These are phyloP conservation scores for Porites lobata DNA, from an alignment of 92 coral and sea anemone genomes.

Conservation along the genomic window DNA sequence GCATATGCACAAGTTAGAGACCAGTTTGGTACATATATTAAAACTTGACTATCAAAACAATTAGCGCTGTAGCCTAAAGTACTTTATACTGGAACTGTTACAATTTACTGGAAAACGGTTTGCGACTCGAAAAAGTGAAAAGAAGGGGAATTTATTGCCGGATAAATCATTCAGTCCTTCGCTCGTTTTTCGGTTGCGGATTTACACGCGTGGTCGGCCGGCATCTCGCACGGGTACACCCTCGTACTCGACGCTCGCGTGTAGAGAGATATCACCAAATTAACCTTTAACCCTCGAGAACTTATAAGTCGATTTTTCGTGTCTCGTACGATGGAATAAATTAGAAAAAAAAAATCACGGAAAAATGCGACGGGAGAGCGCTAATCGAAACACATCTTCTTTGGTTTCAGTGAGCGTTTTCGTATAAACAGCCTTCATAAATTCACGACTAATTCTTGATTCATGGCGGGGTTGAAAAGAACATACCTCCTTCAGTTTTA, in stretches of 20 bases:
- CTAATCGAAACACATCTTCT: background rate
- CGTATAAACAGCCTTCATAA: background rate
- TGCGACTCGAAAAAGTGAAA: background rate
- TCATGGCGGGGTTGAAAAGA: too few relatives aligned
- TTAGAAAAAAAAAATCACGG: background rate
- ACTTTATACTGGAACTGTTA: too few relatives aligned
- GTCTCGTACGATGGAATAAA: background rate
- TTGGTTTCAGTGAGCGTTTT: background rate
- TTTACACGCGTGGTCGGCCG: background rate
- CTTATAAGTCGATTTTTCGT: background rate
- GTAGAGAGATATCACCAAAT: background rate
- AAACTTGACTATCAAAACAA: background rate
- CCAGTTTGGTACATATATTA: background rate
- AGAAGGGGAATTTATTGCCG: background rate
- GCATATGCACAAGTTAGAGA: background rate
- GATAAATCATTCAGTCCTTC: background rate
- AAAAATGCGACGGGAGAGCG: background rate
- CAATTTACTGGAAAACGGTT: background rate
- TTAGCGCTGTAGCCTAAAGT: background rate
- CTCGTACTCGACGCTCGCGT: conserved; percentile 15
- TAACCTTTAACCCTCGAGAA: background rate
- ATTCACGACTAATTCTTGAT: too few relatives aligned
- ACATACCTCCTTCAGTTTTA: too few relatives aligned
- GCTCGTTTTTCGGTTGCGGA: background rate
- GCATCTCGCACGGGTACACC: background rate